Evolutionary conservation across 2,797 vertebrate genomes (phyloP), one percentile per base, ranked within the genome.

Genomic region (Holocentrus rufus): DNA sequence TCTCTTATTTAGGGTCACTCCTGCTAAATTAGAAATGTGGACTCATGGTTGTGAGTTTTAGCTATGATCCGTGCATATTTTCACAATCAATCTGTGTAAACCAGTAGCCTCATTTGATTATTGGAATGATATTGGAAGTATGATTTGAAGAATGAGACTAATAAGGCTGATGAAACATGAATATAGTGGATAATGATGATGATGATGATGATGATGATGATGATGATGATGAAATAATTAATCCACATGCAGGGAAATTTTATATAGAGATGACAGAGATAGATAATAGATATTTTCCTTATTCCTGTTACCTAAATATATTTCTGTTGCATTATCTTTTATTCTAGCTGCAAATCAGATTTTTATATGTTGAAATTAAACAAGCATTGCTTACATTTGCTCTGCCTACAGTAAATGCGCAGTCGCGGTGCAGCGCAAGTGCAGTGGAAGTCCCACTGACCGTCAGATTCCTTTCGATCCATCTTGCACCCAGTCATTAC

Each of bases 401-500:
- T 47, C 44, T 54, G 64, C 78, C n/a, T n/a, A n/a, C n/a, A n/a
- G 56, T 77, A 56, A 70, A 31, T 55, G 44, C 39, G 67, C 42
- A 52, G 79, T 77, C 52, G 65, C 76, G 79, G 76, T 74, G 70
- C 68, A 20, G 7, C 14, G 20, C n/a, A n/a, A n/a, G n/a, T n/a
- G n/a, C n/a, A n/a, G n/a, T n/a, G n/a, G n/a, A 20, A 78, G 76
- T 69, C 66, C 65, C 49, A 25, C 55, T 69, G 69, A 80, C 84
- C 80, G 75, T 74, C 82, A 69, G 70, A 79, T 84, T 80, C 58
- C 64, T 86, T 82, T 86, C 81, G 68, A 91, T 92, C 85, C 85
- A 86, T 92, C 89, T 91, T 86, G 74, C 76, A 87, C 70, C 65
- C 76, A 69, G 89, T 91, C 90, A 92, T 92, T 91, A 92, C 85